These are phyloP conservation scores for Mystacides longicornis DNA, from an alignment of 2,888 invertebrate genomes.

Conservation along the genomic window DNA sequence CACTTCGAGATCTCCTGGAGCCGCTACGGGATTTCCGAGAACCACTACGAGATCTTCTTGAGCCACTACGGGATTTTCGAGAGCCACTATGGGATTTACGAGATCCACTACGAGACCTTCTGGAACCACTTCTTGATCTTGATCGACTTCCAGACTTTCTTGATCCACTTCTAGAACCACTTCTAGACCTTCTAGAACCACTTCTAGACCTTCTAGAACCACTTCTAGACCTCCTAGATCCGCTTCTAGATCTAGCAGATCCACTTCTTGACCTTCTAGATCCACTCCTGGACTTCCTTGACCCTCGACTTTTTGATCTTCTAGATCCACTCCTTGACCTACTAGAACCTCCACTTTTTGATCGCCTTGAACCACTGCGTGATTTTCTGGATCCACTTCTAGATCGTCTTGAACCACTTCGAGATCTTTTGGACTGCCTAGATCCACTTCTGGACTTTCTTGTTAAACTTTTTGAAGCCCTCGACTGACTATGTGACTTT, in stretches of 20 bases:
- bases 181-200: slow-evolving; percentile 28
- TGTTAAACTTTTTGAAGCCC: slow-evolving; percentile 26
- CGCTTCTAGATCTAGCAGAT: slow-evolving; percentile 27
- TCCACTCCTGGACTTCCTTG: slow-evolving; percentile 26
- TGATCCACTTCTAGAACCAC: slow-evolving; percentile 31
- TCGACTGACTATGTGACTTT: slow-evolving; percentile 26
- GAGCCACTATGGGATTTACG: slow-evolving; percentile 27
- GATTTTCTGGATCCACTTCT: slow-evolving; percentile 28
- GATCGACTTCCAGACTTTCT: slow-evolving; percentile 29
- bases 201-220: slow-evolving; percentile 31
- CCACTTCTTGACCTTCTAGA: slow-evolving; percentile 26
- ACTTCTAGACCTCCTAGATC: slow-evolving; percentile 28
- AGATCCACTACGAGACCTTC: slow-evolving; percentile 32
- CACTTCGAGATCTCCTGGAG: slow-evolving; percentile 33
- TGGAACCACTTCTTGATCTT: slow-evolving; percentile 31
- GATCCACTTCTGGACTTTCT: slow-evolving; percentile 26
- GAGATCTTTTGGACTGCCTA: slow-evolving; percentile 21
- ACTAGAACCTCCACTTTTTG: slow-evolving; percentile 25
- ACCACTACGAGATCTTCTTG: slow-evolving; percentile 25
- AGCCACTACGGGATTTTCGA: slow-evolving; percentile 13
- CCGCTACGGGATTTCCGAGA: slow-evolving; percentile 27
- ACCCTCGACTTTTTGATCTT: slow-evolving; percentile 27
- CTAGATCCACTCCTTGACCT: slow-evolving; percentile 27
- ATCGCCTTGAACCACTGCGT: slow-evolving; percentile 26
- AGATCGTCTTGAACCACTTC: slow-evolving; percentile 27